Evolutionary conservation across 1,140 invertebrate species (phyloP).

Genomic region (Asbolus verrucosus): DNA sequence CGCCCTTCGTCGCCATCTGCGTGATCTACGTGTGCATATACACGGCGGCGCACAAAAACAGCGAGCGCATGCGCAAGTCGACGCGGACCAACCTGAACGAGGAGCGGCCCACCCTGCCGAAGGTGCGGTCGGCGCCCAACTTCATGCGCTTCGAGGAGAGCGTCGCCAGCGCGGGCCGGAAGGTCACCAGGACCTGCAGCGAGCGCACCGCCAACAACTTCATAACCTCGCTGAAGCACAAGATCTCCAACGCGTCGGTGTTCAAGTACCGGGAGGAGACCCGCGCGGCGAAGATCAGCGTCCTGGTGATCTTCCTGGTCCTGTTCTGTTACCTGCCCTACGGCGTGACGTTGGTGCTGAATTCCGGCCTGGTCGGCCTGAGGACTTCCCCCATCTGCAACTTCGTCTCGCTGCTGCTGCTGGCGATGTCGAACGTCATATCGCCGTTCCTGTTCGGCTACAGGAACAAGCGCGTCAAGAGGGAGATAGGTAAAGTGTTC

Average conservation of each 20-base stretch:
- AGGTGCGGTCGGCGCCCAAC: constrained; percentile 61
- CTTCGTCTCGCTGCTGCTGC: constrained; percentile 72
- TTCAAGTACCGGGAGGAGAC: constrained; percentile 86
- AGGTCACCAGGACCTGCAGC: constrained; percentile 62
- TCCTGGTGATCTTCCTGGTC: constrained; percentile 79
- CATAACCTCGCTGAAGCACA: constrained; percentile 78
- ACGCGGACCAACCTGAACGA: constrained; percentile 52
- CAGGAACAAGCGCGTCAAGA: constrained; percentile 79
- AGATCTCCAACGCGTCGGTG: constrained; percentile 85
- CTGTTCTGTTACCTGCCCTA: constrained; percentile 79
- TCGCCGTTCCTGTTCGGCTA: constrained; percentile 85
- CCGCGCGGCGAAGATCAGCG: constrained; percentile 82
- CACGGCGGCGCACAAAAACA: constrained; percentile 77
- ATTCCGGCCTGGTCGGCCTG: constrained; percentile 63
- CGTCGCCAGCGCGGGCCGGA: constrained; percentile 33
- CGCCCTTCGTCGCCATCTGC: constrained; percentile 75
- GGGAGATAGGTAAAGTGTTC: constrained; percentile 75
- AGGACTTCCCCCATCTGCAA: constrained; percentile 65
- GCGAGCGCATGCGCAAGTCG: constrained; percentile 73
- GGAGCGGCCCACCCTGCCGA: constrained; percentile 49
- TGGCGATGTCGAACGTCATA: constrained; percentile 76
- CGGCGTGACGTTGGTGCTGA: constrained; percentile 68
- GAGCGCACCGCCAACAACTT: constrained; percentile 67
- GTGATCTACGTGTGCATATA: constrained; percentile 81
- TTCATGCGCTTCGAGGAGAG: constrained; percentile 51